A percentile compares a stretch with the other conserved stretches of the same genome.
These are phyloP conservation scores for Acholoe squamosa DNA, from an alignment of 2,888 invertebrate species.

Conservation along the genomic window DNA sequence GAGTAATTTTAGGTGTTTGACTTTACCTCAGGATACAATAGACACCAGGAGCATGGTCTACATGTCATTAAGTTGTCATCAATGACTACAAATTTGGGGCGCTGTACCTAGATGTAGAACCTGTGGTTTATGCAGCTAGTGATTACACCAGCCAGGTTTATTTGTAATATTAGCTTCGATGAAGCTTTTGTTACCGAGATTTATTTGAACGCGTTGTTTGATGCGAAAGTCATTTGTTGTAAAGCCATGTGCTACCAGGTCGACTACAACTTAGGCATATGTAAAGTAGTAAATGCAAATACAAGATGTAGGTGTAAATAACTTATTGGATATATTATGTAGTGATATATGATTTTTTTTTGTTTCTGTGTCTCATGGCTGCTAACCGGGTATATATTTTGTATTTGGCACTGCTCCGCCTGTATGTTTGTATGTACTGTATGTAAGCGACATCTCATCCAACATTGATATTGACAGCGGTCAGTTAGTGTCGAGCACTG, in stretches of 20 bases:
- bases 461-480: not conserved
- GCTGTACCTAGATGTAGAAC: no score
- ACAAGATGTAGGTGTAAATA: constrained; percentile 25
- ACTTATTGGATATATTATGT: constrained; percentile 30
- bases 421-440: no score
- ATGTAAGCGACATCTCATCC: constrained; percentile 6
- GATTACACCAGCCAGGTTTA: no score
- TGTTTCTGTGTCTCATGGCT: constrained; percentile 32
- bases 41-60: no score
- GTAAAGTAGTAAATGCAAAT: constrained; percentile 23
- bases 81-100: no score
- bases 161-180: no score
- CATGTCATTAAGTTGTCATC: no score
- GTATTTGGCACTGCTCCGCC: not conserved
- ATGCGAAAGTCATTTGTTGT: constrained; percentile 4
- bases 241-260: constrained; percentile 37
- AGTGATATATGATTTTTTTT: constrained; percentile 35
- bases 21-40: no score
- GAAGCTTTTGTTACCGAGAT: no score
- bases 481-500: not conserved
- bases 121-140: no score
- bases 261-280: not conserved
- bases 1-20: no score
- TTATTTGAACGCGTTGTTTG: no score
- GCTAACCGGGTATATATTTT: constrained; percentile 13